Evolutionary conservation across 2,113 vertebrate species (phyloP).

Genomic region (Crotalus horridus): DNA sequence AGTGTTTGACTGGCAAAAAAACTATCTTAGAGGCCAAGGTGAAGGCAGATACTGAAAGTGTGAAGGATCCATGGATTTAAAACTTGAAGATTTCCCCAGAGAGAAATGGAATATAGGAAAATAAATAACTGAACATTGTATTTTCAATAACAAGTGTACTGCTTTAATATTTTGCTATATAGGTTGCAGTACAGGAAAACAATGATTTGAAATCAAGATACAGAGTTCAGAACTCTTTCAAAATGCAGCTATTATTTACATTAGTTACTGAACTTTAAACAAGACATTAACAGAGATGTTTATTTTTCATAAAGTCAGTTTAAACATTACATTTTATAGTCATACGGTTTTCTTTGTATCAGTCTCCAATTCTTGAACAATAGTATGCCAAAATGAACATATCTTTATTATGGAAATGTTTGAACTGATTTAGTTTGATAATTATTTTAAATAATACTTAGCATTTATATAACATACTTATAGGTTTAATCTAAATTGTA

Average conservation of each 20-base stretch:
- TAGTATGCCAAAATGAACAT: background rate
- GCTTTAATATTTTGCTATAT: slow-evolving; percentile 37
- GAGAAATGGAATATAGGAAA: slow-evolving; percentile 41
- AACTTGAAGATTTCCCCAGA: slow-evolving; percentile 47
- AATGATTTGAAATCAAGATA: slow-evolving; percentile 29
- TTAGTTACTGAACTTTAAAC: slow-evolving; percentile 28
- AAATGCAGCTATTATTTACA: slow-evolving; percentile 33
- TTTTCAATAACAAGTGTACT: slow-evolving; percentile 38
- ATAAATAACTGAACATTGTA: slow-evolving; percentile 35
- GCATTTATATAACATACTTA: background rate
- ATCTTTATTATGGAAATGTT: background rate
- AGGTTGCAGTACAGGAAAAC: background rate
- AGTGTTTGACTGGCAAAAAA: slow-evolving; percentile 38
- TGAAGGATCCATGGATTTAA: slow-evolving; percentile 36
- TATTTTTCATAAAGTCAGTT: slow-evolving; percentile 18
- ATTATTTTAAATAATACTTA: background rate
- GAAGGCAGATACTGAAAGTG: slow-evolving; percentile 30
- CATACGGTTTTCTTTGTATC: slow-evolving; percentile 31
- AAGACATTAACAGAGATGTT: slow-evolving; percentile 21
- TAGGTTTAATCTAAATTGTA: background rate
- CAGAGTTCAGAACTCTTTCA: slow-evolving; percentile 6
- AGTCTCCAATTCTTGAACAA: background rate
- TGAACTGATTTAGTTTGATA: background rate
- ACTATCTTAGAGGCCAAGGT: slow-evolving; percentile 34
- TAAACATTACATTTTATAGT: slow-evolving; percentile 8